Percentiles rank a stretch among this genome's conserved stretches.
These are phyloP conservation scores for Neomonachus schauinslandi DNA, from an alignment of 2,113 vertebrate species.

Conservation along the genomic window DNA sequence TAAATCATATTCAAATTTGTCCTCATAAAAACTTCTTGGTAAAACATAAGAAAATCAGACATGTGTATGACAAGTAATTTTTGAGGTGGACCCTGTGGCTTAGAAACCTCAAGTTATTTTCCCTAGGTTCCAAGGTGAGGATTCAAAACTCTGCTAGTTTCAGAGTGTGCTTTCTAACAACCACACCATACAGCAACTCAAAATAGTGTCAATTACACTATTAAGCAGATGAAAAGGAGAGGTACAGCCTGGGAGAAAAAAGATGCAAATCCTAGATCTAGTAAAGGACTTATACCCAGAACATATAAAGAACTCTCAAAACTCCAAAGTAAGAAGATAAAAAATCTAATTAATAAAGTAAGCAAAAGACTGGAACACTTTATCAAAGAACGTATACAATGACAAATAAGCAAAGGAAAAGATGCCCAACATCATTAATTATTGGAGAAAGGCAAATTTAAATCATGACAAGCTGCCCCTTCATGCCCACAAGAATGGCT, in stretches of 20 bases:
- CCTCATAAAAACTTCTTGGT: not conserved
- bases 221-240: slow-evolving; percentile 18
- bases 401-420: not conserved
- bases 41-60: not conserved
- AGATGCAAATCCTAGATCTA: not conserved
- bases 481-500: not conserved
- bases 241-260: not conserved
- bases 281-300: not conserved
- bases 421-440: not conserved
- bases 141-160: not conserved
- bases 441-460: not conserved
- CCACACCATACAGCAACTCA: not conserved
- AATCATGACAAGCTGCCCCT: not conserved
- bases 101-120: slow-evolving; percentile 2
- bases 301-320: not conserved
- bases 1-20: not conserved
- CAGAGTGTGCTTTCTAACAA: not conserved
- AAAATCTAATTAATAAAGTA: not conserved
- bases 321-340: not conserved
- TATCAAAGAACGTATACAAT: not conserved
- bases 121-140: not conserved
- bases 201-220: not conserved
- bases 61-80: not conserved
- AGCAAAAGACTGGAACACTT: not conserved
- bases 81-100: not conserved